Conservation (phyloP, 1,140 invertebrate genomes). For the Teleopsis dalmanni region DNA sequence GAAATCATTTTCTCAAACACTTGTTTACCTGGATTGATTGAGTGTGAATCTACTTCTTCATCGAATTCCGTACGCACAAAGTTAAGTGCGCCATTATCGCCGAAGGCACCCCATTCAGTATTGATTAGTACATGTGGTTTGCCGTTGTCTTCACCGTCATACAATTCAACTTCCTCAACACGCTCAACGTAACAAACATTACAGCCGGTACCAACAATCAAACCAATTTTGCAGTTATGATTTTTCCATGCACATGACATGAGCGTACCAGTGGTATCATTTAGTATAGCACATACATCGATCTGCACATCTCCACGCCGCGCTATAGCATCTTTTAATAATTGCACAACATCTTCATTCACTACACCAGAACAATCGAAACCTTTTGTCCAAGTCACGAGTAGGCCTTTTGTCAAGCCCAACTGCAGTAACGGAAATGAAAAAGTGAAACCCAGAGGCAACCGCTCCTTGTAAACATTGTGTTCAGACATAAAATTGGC, state of each 20-base stretch:
- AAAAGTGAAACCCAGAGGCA: constrained; percentile 98
- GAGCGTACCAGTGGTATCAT: constrained; percentile 96
- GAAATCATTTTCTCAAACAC: constrained; percentile 92
- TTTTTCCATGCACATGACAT: constrained; percentile 99
- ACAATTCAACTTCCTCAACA: constrained; percentile 62
- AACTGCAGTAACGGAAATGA: constrained; percentile 92
- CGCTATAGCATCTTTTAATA: constrained; percentile 79
- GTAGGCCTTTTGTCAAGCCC: constrained; percentile 81
- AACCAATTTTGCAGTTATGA: constrained; percentile 81
- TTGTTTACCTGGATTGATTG: constrained; percentile 77
- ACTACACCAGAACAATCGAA: constrained; percentile 91
- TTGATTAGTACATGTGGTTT: constrained; percentile 75
- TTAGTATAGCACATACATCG: constrained; percentile 92
- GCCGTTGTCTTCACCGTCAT: constrained; percentile 51
- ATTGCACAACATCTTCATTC: constrained; percentile 81
- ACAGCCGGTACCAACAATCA: constrained; percentile 91
- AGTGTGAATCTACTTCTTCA: constrained; percentile 73
- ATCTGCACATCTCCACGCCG: constrained; percentile 85
- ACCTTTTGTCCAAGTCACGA: constrained; percentile 96
- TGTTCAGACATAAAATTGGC: constrained; percentile 88
- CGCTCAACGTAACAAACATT: constrained; percentile 98
- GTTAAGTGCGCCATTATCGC: constrained; percentile 81
- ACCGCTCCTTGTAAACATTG: constrained; percentile 62
- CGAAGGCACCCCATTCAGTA: constrained; percentile 97
- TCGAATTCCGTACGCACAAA: constrained; percentile 88